Percentiles rank a stretch among this genome's conserved stretches.
These are phyloP conservation scores for Dexiosoma caninum DNA, from an alignment of 2,888 invertebrate species.

Conservation along the genomic window DNA sequence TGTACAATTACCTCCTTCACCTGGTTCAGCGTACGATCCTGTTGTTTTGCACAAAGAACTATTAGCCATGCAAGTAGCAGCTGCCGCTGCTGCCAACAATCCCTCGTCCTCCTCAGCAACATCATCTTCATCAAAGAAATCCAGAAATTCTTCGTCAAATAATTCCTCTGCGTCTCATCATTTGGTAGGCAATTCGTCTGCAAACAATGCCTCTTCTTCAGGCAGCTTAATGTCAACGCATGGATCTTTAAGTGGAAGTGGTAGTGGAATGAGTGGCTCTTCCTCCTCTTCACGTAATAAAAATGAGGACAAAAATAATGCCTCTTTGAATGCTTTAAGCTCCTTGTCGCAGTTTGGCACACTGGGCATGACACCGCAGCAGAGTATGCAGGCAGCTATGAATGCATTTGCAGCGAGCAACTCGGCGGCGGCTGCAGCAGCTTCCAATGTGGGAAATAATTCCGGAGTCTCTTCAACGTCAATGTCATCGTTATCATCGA, in stretches of 20 bases:
- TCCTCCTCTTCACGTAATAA: constrained; percentile 67
- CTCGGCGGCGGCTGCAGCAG: constrained; percentile 66
- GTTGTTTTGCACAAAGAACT: constrained; percentile 77
- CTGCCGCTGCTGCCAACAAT: constrained; percentile 74
- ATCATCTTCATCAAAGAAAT: constrained; percentile 65
- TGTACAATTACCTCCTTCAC: constrained; percentile 69
- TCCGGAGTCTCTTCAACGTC: constrained; percentile 66
- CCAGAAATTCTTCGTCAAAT: constrained; percentile 53
- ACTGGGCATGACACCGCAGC: constrained; percentile 76
- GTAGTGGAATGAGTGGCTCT: constrained; percentile 52
- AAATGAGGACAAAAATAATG: constrained; percentile 76
- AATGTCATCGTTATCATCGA: constrained; percentile 20
- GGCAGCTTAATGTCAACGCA: constrained; percentile 74
- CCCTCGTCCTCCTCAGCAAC: constrained; percentile 67
- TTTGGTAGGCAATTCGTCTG: constrained; percentile 48
- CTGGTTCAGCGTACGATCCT: constrained; percentile 77
- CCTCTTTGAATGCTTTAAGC: constrained; percentile 77
- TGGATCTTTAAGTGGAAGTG: constrained; percentile 64
- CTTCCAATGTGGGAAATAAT: constrained; percentile 58
- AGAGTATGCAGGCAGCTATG: constrained; percentile 78
- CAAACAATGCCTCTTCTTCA: constrained; percentile 62
- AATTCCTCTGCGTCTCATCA: constrained; percentile 63
- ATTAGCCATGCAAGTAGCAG: constrained; percentile 78
- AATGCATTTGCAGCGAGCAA: constrained; percentile 77
- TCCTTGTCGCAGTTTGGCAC: constrained; percentile 77